Evolutionary conservation across 1,140 invertebrate genomes (phyloP), one percentile per base, ranked within the genome.

Genomic region (Oedothorax gibbosus): DNA sequence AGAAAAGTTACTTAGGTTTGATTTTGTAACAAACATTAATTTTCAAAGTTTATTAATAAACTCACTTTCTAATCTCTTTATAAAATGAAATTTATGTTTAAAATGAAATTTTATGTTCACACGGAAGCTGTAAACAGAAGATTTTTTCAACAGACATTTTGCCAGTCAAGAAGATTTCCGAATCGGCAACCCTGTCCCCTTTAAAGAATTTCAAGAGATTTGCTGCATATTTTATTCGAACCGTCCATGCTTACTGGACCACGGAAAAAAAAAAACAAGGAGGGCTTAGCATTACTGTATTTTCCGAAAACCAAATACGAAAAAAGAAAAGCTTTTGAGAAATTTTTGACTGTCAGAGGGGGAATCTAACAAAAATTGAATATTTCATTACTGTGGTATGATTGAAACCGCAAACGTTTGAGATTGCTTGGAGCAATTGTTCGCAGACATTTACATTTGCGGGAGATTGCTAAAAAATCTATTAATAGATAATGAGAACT

Each of bases 141-240:
- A 35, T 62, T 62, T 62, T 62, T 62, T 6, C 18, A 15, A 15
- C 18, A 15, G 12, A 15, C 18, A 15, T 62, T 62, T 62, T 62
- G 60, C 60, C 14, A 18, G 1, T 2, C 1, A 62, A 20, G 18
- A 68, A 68, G 35, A 35, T 35, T 35, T 35, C 35, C 35, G 35
- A 35, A 35, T 35, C 5, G 35, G 35, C 35, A 35, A 35, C 35
- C 18, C 57, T 62, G 57, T 73, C 53, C 72, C 54, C 53, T 57
- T 35, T 12, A 62, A 18, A 62, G 57, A 62, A 62, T 15, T 57
- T 20, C 53, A 57, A 56, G 50, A 56, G 57, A 75, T 73, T 73
- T 73, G 56, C 57, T 82, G 80, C 80, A 82, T 82, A 82, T 82
- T 82, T 73, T 82, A 82, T 82, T 82, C 50, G 72, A 57, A 18